Base-by-base conservation (phyloP, 2,888 invertebrate species). In the Cosmorhoe ocellata region DNA sequence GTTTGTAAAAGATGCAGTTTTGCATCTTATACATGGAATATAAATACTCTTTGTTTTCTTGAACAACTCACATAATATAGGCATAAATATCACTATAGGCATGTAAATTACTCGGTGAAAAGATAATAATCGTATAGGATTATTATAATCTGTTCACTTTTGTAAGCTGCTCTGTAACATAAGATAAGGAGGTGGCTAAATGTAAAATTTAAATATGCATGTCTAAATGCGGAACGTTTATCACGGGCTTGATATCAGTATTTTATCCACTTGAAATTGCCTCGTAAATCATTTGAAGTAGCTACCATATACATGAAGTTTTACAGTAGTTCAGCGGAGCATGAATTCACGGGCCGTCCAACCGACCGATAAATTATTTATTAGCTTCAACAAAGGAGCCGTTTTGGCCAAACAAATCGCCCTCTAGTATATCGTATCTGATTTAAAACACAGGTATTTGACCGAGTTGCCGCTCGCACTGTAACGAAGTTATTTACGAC, bases 371-470 rank as follows among this genome's bases (percentile, higher is more conserved):
- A 77, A 79, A 82, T 81, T 73, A 79, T 81, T 81, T 83, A 85
- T 83, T 76, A 79, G 72, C 41, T 52, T 59, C 61, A 79, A 84
- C 78, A 82, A 79, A 79, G 78, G 63, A 71, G 62, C 70, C 69
- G 70, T 78, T 79, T 77, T 69, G 67, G 68, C 64, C 68, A 67
- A 75, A 75, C 74, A 78, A 83, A 85, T 81, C 62, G 73, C 69
- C 64, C 64, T 68, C 67, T 65, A 76, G 71, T 66, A 70, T 71
- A 76, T 75, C 72, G 71, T 59, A 71, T 76, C 76, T 82, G 79
- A 84, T 84, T 84, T 81, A 74, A 79, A 81, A 74, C 69, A 66
- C 81, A 86, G 84, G 84, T 85, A 84, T 81, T 84, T 85, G 84
- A 84, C 84, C 85, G 84, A 74, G 65, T 73, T 70, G 59, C n/a